A percentile compares a stretch with the other conserved stretches of the same genome.
Conservation (phyloP, 2,797 vertebrate species). For the Microctenopoma lineatum region DNA sequence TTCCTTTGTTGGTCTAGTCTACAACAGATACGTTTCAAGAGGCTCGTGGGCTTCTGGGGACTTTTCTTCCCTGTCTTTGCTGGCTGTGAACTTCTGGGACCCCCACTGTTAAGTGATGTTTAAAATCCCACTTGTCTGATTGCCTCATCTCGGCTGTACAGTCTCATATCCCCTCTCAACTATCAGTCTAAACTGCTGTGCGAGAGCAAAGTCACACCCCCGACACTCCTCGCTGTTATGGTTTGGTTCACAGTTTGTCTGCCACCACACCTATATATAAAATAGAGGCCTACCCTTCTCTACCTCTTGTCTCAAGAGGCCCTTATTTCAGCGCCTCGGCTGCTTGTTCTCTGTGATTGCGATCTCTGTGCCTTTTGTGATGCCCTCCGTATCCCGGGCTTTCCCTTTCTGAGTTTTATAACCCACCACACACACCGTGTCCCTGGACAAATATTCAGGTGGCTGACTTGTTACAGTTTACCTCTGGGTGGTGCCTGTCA, state of each 20-base stretch:
- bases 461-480: conserved; percentile 50
- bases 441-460: conserved; percentile 61
- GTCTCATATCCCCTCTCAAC: conserved; percentile 39
- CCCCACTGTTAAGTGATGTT: conserved; percentile 30
- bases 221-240: conserved; percentile 14
- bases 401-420: conserved; percentile 53
- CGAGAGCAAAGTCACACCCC: conserved; percentile 43
- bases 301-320: conserved; percentile 70
- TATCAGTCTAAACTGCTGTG: conserved; percentile 36
- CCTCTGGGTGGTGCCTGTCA: conserved; percentile 42
- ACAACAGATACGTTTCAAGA: conserved; percentile 3
- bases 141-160: conserved; percentile 17
- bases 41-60: neutral
- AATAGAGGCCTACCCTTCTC: conserved; percentile 53
- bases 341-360: conserved; percentile 67
- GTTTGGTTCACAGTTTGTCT: conserved; percentile 47
- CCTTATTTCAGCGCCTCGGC: conserved; percentile 47
- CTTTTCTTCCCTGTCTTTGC: conserved; percentile 1
- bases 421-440: conserved; percentile 29
- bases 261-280: conserved; percentile 46
- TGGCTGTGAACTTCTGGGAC: conserved; percentile 22
- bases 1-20: neutral
- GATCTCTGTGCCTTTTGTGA: conserved; percentile 57
- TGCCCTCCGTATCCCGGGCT: conserved; percentile 30
- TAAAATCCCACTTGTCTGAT: conserved; percentile 45